These are phyloP conservation scores for Germaria angustata DNA, from an alignment of 2,888 invertebrate genomes.

Conservation along the genomic window DNA sequence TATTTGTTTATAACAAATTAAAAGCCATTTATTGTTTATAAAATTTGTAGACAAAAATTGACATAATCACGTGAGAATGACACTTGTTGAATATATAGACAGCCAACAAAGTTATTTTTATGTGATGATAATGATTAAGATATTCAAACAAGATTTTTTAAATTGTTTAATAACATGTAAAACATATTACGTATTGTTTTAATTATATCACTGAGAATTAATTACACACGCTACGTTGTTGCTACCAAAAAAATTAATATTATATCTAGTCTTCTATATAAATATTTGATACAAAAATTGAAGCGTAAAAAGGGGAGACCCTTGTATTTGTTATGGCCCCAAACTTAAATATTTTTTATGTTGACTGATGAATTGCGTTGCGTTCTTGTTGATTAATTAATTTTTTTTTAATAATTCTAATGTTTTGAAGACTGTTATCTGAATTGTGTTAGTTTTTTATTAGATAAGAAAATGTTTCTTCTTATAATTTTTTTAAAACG, in stretches of 20 bases:
- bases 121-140: background rate
- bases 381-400: background rate
- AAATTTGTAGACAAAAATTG: background rate
- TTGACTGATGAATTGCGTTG: background rate
- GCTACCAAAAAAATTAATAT: no score
- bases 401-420: background rate
- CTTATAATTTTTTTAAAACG: no score
- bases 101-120: constrained; percentile 6
- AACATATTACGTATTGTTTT: background rate
- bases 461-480: no score
- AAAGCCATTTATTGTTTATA: background rate
- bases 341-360: background rate
- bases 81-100: constrained; percentile 1
- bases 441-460: no score
- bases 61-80: constrained; percentile 19
- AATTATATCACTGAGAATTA: background rate
- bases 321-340: background rate
- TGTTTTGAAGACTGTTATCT: no score
- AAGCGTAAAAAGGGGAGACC: background rate
- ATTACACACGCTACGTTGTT: background rate
- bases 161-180: background rate
- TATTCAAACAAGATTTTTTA: background rate
- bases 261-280: no score
- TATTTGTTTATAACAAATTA: background rate
- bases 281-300: background rate